A percentile compares a stretch with the other conserved stretches of the same genome.
These are phyloP conservation scores for Mastacembelus armatus DNA, from an alignment of 2,797 vertebrate species.

Conservation along the genomic window DNA sequence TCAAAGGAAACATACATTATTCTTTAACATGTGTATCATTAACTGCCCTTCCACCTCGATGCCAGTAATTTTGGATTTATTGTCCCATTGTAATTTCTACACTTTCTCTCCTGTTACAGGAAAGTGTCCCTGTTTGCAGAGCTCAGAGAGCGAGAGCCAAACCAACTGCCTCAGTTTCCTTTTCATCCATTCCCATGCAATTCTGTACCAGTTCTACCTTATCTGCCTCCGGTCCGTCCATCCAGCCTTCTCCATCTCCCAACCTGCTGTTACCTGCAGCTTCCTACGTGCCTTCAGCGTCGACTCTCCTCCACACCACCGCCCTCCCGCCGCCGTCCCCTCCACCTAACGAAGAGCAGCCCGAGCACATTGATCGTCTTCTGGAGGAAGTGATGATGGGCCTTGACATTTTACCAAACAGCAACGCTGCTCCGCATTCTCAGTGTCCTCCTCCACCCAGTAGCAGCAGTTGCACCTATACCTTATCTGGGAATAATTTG, in stretches of 20 bases:
- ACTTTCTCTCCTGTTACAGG: constrained; percentile 51
- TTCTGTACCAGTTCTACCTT: not conserved
- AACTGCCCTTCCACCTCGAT: no score
- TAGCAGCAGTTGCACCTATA: not conserved
- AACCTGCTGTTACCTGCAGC: constrained; percentile 2
- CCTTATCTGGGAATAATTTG: not conserved
- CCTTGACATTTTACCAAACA: constrained; percentile 68
- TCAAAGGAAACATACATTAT: no score
- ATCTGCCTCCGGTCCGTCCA: not conserved
- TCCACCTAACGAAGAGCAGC: constrained; percentile 26
- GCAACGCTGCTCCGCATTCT: not conserved
- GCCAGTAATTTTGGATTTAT: no score
- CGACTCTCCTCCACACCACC: constrained; percentile 44
- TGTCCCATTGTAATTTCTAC: not conserved
- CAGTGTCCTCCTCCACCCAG: not conserved
- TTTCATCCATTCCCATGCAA: not conserved
- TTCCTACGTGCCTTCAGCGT: constrained; percentile 9
- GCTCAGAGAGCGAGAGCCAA: constrained; percentile 6
- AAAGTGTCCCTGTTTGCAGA: not conserved
- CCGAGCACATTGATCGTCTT: constrained; percentile 68
- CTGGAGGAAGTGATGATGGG: constrained; percentile 80
- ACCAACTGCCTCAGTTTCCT: constrained; percentile 4
- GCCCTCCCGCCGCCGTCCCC: constrained; percentile 20
- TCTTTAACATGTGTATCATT: no score
- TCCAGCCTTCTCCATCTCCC: not conserved